Conservation (phyloP, 2,113 vertebrate genomes). For the Semnornis frantzii region DNA sequence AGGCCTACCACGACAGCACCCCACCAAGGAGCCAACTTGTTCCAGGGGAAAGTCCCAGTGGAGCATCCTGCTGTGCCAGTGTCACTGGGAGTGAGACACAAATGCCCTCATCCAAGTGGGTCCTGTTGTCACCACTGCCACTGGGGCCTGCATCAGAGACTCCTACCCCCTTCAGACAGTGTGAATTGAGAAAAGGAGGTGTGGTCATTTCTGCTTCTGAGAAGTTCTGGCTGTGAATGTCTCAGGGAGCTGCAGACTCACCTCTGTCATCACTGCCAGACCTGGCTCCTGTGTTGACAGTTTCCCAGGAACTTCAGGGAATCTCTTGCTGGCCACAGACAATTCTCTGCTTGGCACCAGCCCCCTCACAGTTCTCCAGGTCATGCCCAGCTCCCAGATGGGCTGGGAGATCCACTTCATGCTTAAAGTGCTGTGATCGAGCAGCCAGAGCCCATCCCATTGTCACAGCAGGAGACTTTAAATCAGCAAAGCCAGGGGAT, state of each 20-base stretch:
- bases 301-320: background rate
- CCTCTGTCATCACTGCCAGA: background rate
- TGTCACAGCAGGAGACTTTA: background rate
- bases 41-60: background rate
- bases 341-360: background rate
- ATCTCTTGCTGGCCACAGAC: background rate
- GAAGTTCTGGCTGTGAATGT: background rate
- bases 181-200: background rate
- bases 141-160: background rate
- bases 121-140: background rate
- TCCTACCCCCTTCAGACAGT: background rate
- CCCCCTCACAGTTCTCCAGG: background rate
- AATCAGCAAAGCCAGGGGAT: fast-evolving
- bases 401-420: background rate
- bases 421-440: background rate
- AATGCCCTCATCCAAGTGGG: background rate
- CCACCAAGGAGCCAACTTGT: background rate
- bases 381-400: background rate
- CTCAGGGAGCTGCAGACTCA: background rate
- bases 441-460: background rate
- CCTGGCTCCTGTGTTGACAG: too few relatives aligned
- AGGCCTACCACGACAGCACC: too few relatives aligned
- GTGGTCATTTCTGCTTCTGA: background rate
- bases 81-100: background rate
- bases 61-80: background rate